phyloP scores from a whole-genome alignment of 2,113 vertebrate genomes.

The Anoura caudifer region DNA sequence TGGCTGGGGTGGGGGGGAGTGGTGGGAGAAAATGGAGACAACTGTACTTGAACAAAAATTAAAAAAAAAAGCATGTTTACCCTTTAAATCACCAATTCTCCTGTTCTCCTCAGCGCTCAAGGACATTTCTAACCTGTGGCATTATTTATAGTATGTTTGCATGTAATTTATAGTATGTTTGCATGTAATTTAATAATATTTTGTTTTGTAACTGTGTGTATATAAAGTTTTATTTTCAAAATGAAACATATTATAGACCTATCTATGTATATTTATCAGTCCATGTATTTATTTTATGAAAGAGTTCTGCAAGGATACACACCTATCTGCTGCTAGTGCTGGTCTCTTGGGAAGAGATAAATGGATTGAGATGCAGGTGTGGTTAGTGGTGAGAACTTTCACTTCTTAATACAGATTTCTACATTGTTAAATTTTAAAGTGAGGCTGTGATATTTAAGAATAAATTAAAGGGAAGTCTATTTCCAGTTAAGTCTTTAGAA shows the following conservation, averaged over 20 bases:
- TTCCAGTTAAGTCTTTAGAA: not conserved
- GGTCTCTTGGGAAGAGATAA: not conserved
- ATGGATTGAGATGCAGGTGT: not conserved
- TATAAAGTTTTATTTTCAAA: not conserved
- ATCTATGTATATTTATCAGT: not conserved
- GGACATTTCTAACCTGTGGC: not conserved
- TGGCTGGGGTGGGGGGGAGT: no score
- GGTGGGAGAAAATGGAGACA: no score
- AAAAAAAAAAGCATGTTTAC: not conserved
- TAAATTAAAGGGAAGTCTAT: not conserved
- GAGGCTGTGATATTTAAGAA: not conserved
- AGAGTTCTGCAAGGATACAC: not conserved
- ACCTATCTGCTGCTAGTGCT: not conserved
- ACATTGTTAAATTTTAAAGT: not conserved
- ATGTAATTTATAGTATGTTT: not conserved
- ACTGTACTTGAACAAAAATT: no score
- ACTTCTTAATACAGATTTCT: not conserved
- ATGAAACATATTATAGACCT: not conserved
- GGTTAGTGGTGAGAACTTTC: not conserved
- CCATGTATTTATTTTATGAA: not conserved
- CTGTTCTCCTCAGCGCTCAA: not conserved
- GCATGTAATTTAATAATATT: not conserved
- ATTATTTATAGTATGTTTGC: not conserved
- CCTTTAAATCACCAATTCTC: not conserved
- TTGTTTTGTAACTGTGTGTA: not conserved